phyloP scores from a whole-genome alignment of 2,888 invertebrate genomes.

The Clusia tigrina region DNA sequence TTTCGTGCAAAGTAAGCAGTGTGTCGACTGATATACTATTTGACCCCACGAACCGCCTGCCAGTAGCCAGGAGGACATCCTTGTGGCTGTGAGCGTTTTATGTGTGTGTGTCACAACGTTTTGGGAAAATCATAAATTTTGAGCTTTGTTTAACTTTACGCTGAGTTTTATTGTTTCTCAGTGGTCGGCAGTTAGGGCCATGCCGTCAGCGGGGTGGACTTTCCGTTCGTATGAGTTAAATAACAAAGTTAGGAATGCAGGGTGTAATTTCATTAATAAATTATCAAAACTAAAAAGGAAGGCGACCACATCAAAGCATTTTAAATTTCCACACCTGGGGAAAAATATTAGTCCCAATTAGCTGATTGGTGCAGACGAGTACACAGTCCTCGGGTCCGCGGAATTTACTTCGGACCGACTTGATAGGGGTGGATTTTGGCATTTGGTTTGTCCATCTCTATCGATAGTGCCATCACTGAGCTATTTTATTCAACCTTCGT shows the following conservation, averaged over 20 bases:
- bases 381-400: too few species aligned
- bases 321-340: background rate
- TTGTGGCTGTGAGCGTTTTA: too few species aligned
- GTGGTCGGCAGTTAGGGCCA: constrained; percentile 4
- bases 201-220: background rate
- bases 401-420: too few species aligned
- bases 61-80: background rate
- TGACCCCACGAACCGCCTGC: background rate
- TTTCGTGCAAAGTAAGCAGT: background rate
- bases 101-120: constrained; percentile 18
- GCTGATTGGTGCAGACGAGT: background rate
- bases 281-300: background rate
- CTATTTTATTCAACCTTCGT: too few species aligned
- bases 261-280: constrained; percentile 7
- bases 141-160: constrained; percentile 28
- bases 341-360: background rate
- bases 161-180: constrained; percentile 27
- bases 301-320: background rate
- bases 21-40: background rate
- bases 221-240: background rate
- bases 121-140: constrained; percentile 29
- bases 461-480: too few species aligned
- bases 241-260: background rate
- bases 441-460: background rate
- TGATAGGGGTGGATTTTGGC: too few species aligned